Evolutionary conservation across 2,113 vertebrate species (phyloP), one percentile per base, ranked within the genome.

Genomic region (Grammomys surdaster): DNA sequence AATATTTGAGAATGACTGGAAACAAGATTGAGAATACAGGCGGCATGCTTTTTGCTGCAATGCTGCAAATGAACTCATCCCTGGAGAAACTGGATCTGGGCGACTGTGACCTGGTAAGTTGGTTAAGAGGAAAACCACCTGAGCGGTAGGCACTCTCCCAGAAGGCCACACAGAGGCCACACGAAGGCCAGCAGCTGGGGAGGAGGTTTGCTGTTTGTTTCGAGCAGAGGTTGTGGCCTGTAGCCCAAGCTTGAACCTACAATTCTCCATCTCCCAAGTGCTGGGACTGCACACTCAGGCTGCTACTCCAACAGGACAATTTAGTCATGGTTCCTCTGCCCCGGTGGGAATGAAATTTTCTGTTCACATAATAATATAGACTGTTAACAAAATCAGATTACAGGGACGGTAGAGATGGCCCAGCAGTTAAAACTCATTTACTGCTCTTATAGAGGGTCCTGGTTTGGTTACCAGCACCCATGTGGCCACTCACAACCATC

Each of bases 1-100:
- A 97, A 76, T 97, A 98, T 51, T 96, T 99, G 91, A 98, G 98
- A 96, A 99, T 99, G 98, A 99, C 99, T 7, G 99, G 99, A 28
- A 99, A 99, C 97, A 99, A 99, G 98, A 99, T 99, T 33, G 98
- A 98, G 87, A 98, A 99, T 95, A 94, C 97, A 93, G 99, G 99
- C 84, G 99, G 98, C 11, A 98, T 99, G 99, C 95, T 96, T 72
- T 98, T 99, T 97, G 99, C 99, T 93, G 89, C 98, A n/a, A 98
- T 99, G 99, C 96, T 99, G 89, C 98, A 99, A 97, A 90, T 98
- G 24, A 99, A 99, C 97, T 96, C 95, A 65, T 96, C 97, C 0
- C 98, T 99, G 95, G 98, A 99, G 98, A 99, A 99, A 90, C 85
- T 99, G 98, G 99, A 99, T 97, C 87, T 99, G 96, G 98, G 98